Percentiles rank a stretch among this genome's conserved stretches.
Evolutionary conservation across 2,888 invertebrate genomes (phyloP).

Genomic region (Callinectes sapidus): DNA sequence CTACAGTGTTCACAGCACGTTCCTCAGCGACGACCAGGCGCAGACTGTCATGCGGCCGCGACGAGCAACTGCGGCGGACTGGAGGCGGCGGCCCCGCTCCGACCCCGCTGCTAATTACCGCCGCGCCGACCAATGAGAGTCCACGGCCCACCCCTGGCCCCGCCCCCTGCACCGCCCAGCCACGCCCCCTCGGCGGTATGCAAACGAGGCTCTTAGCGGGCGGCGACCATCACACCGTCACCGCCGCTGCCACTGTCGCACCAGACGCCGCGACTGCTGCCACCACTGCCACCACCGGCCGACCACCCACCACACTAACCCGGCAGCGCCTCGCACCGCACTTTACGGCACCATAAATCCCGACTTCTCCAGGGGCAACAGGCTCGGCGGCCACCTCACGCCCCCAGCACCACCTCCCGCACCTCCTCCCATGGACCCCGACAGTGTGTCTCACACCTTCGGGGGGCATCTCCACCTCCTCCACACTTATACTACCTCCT

Average conservation of each 20-base stretch:
- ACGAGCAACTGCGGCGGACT: constrained; percentile 70
- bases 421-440: constrained; percentile 40
- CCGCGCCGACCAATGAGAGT: constrained; percentile 66
- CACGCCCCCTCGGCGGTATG: constrained; percentile 71
- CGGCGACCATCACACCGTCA: constrained; percentile 70
- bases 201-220: constrained; percentile 72
- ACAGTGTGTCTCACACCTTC: constrained; percentile 36
- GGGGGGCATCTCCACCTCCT: constrained; percentile 45
- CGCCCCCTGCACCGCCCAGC: constrained; percentile 68
- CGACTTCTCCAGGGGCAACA: constrained; percentile 67
- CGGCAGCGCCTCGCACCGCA: constrained; percentile 54
- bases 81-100: constrained; percentile 70
- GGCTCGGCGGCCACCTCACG: constrained; percentile 63
- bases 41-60: constrained; percentile 69
- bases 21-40: constrained; percentile 66
- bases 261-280: constrained; percentile 64
- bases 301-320: constrained; percentile 40
- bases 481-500: constrained; percentile 43
- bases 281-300: constrained; percentile 56
- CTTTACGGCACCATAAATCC: constrained; percentile 65
- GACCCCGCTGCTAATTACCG: constrained; percentile 72
- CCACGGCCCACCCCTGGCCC: constrained; percentile 65
- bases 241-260: constrained; percentile 70
- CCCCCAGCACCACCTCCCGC: constrained; percentile 59
- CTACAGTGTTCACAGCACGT: constrained; percentile 65